These are phyloP conservation scores for Rhodinocichla rosea DNA, from an alignment of 2,113 vertebrate genomes.

Conservation along the genomic window DNA sequence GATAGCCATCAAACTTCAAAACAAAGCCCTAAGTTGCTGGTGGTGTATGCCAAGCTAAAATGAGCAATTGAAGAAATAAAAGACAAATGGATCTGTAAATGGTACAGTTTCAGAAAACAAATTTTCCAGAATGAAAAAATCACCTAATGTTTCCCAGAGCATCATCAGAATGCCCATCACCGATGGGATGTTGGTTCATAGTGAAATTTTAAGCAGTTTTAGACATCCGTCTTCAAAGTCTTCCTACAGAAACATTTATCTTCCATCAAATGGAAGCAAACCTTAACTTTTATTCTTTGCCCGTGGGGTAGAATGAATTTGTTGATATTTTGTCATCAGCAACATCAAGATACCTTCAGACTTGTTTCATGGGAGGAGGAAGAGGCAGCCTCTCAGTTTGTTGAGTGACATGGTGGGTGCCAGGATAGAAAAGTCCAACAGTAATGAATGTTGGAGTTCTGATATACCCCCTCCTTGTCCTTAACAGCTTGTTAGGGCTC, in stretches of 20 bases:
- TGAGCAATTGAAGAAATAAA: background rate
- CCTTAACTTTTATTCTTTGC: background rate
- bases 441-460: background rate
- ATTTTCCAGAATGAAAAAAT: background rate
- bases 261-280: background rate
- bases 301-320: background rate
- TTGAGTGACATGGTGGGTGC: rapidly evolving
- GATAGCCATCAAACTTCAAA: background rate
- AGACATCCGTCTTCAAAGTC: background rate
- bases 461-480: background rate
- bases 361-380: background rate
- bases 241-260: background rate
- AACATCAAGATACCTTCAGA: background rate
- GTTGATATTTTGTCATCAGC: background rate
- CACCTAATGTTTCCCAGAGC: background rate
- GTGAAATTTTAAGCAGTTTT: background rate
- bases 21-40: background rate
- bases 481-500: constrained; percentile 5
- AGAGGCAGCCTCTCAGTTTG: background rate
- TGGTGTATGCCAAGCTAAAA: background rate
- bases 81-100: background rate
- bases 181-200: background rate
- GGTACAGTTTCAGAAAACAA: background rate
- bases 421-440: background rate
- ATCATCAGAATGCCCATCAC: background rate